Evolutionary conservation across 2,797 vertebrate species (phyloP).

Genomic region (Graptemys geographica): DNA sequence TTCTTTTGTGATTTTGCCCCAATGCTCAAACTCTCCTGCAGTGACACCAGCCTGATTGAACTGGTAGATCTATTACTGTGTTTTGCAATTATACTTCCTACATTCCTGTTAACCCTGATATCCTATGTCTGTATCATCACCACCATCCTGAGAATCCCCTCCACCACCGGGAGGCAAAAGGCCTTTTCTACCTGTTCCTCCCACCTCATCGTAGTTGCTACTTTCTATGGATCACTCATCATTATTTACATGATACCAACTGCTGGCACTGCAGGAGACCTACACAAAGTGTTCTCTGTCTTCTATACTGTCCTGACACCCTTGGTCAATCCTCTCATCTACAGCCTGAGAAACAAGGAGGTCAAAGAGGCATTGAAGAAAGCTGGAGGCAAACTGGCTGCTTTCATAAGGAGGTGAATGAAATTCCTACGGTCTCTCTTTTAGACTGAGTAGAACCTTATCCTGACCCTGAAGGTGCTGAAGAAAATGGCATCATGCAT

Average conservation of each 20-base stretch:
- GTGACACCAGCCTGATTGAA: not conserved
- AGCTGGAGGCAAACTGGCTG: not conserved
- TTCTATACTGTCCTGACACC: not conserved
- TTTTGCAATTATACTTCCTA: constrained; percentile 20
- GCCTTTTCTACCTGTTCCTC: constrained; percentile 32
- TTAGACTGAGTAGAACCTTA: too few relatives aligned
- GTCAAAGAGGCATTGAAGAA: not conserved
- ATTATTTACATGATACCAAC: constrained; percentile 49
- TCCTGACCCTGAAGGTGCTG: too few relatives aligned
- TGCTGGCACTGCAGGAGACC: not conserved
- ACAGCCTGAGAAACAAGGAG: not conserved
- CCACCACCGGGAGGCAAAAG: not conserved
- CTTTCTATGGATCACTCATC: constrained; percentile 43
- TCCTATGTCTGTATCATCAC: not conserved
- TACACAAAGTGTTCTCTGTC: not conserved
- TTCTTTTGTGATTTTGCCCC: not conserved
- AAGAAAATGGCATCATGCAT: too few relatives aligned
- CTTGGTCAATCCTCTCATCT: not conserved
- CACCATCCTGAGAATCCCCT: not conserved
- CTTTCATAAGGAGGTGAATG: too few relatives aligned
- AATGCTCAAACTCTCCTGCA: not conserved
- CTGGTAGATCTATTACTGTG: constrained; percentile 35
- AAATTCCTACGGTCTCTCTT: too few relatives aligned
- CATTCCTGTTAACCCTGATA: constrained; percentile 29
- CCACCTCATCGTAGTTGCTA: not conserved